Evolutionary conservation across 1,140 invertebrate species (phyloP).

Genomic region (Macrosteles quadrilineatus): DNA sequence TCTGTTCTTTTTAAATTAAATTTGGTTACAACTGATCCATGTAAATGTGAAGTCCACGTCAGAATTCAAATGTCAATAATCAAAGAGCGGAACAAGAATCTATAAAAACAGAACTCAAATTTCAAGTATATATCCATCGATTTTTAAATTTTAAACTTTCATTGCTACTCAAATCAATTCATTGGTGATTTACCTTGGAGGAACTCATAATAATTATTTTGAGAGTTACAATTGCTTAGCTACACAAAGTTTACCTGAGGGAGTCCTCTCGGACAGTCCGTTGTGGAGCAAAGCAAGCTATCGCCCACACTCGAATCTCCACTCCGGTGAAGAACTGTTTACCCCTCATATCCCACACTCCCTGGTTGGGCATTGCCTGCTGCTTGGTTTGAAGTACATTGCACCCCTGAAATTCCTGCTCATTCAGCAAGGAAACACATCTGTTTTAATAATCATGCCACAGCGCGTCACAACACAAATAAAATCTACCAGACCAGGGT

Average conservation of each 20-base stretch:
- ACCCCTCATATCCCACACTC: constrained; percentile 99
- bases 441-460: constrained; percentile 15
- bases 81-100: too few relatives aligned
- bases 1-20: too few relatives aligned
- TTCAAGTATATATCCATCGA: too few relatives aligned
- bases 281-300: constrained; percentile 99
- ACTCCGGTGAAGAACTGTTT: constrained; percentile 99
- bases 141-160: neutral
- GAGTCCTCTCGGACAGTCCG: constrained; percentile 97
- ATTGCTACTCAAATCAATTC: neutral
- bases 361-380: constrained; percentile 96
- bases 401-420: constrained; percentile 42
- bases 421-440: constrained; percentile 21
- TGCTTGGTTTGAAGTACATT: constrained; percentile 69
- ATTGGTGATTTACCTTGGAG: too few relatives aligned
- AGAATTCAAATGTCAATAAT: too few relatives aligned
- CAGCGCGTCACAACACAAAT: neutral
- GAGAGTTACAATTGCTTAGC: too few relatives aligned
- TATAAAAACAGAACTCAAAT: too few relatives aligned
- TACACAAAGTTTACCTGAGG: too few relatives aligned
- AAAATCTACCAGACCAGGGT: neutral
- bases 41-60: too few relatives aligned
- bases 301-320: constrained; percentile 99
- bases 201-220: too few relatives aligned
- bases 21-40: too few relatives aligned